These are phyloP conservation scores for Tenualosa thibaudeaui DNA, from an alignment of 2,797 vertebrate species.

Conservation along the genomic window DNA sequence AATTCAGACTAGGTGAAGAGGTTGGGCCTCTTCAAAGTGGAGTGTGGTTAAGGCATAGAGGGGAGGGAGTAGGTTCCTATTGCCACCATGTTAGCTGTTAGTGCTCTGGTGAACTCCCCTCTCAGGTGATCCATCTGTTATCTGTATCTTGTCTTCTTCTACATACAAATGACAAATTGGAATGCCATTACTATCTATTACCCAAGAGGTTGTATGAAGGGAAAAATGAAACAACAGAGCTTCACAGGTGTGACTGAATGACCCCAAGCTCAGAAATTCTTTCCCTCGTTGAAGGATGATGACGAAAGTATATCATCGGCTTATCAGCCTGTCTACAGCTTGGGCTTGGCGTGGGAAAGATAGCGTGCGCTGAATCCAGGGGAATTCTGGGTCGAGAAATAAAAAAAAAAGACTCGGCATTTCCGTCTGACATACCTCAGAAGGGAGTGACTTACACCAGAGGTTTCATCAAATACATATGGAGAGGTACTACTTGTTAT, in stretches of 20 bases:
- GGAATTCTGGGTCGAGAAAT: conserved; percentile 28
- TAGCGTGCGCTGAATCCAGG: conserved; percentile 30
- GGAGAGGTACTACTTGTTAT: not conserved
- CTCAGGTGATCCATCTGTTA: not conserved
- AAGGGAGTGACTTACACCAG: not conserved
- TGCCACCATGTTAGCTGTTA: not conserved
- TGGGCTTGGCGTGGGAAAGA: conserved; percentile 35
- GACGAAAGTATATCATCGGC: conserved; percentile 43
- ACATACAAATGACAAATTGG: not conserved
- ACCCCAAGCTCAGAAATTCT: not conserved
- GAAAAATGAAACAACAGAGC: not conserved
- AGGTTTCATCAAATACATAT: conserved; percentile 15
- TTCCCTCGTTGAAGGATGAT: not conserved
- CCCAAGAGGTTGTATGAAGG: not conserved
- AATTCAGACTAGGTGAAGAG: not conserved
- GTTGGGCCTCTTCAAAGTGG: not conserved
- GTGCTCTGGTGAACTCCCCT: not conserved
- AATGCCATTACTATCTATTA: not conserved
- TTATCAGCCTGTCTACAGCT: conserved; percentile 35
- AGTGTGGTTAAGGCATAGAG: not conserved
- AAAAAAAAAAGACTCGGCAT: conserved; percentile 31
- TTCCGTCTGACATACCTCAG: not conserved
- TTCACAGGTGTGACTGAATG: not conserved
- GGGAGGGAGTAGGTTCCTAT: not conserved
- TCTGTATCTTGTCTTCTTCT: not conserved